phyloP scores from a whole-genome alignment of 2,113 vertebrate genomes.

The Grammomys dolichurus region DNA sequence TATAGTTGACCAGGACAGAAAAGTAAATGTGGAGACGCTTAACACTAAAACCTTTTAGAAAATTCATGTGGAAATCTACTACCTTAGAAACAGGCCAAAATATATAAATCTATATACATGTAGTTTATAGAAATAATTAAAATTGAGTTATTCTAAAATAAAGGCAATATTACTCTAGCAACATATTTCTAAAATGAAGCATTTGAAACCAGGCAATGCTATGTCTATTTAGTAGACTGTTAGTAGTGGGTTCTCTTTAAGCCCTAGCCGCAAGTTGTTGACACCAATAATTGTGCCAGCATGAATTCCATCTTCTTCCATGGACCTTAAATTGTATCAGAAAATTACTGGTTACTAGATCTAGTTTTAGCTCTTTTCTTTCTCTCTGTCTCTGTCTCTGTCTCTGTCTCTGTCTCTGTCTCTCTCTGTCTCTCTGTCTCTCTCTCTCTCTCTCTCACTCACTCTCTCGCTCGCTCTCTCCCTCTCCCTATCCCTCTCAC shows the following conservation, averaged over 20 bases:
- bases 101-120: neutral
- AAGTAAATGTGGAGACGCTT: fast-evolving
- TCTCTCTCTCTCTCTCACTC: too few species aligned
- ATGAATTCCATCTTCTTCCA: neutral
- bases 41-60: neutral
- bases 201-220: neutral
- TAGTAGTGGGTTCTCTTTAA: neutral
- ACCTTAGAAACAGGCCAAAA: neutral
- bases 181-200: too few species aligned
- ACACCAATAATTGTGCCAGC: neutral
- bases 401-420: too few species aligned
- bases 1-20: neutral
- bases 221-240: neutral
- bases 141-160: neutral
- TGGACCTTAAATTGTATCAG: neutral
- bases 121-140: neutral
- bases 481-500: fast-evolving
- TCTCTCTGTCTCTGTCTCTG: too few species aligned
- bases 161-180: neutral
- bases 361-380: too few species aligned
- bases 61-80: neutral
- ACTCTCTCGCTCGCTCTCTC: too few species aligned
- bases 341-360: neutral
- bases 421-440: too few species aligned
- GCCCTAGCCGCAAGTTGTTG: neutral